These are phyloP conservation scores for Mesorhabditis sp. DNA, from an alignment of 2,888 invertebrate genomes.

Conservation along the genomic window DNA sequence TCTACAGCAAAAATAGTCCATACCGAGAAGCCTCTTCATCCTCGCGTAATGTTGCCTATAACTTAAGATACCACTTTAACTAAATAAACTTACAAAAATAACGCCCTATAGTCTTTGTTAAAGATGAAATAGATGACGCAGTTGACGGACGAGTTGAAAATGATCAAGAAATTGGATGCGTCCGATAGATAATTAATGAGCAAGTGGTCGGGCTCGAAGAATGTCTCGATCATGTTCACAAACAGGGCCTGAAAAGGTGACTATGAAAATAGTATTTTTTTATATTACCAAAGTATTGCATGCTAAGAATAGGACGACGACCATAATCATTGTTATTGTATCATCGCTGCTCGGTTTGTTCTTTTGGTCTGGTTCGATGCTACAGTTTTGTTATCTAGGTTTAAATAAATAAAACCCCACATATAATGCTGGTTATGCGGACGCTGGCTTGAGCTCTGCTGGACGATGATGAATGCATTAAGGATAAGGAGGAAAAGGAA, in stretches of 20 bases:
- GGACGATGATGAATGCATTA: slow-evolving; percentile 54
- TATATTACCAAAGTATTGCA: slow-evolving; percentile 53
- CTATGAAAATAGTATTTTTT: neutral
- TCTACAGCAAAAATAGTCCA: slow-evolving; percentile 10
- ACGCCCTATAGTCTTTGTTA: slow-evolving; percentile 49
- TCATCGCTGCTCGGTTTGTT: slow-evolving; percentile 41
- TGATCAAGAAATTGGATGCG: slow-evolving; percentile 57
- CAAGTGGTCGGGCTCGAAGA: slow-evolving; percentile 52
- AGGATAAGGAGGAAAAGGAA: slow-evolving; percentile 56
- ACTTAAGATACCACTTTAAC: too few relatives aligned
- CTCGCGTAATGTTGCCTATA: slow-evolving; percentile 9
- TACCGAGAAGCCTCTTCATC: slow-evolving; percentile 7
- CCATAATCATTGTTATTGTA: slow-evolving; percentile 58
- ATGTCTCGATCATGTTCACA: slow-evolving; percentile 56
- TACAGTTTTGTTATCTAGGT: neutral
- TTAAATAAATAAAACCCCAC: neutral
- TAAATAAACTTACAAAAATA: slow-evolving; percentile 33
- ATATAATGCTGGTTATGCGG: neutral
- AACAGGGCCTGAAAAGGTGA: slow-evolving; percentile 41
- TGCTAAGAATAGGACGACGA: slow-evolving; percentile 55
- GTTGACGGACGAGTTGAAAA: slow-evolving; percentile 57
- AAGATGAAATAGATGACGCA: slow-evolving; percentile 56
- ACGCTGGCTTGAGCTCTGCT: slow-evolving; percentile 27
- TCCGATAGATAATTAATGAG: slow-evolving; percentile 54
- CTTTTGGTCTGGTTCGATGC: neutral